Evolutionary conservation across 2,797 vertebrate genomes (phyloP), one percentile per base, ranked within the genome.

Genomic region (Pempheris klunzingeri): DNA sequence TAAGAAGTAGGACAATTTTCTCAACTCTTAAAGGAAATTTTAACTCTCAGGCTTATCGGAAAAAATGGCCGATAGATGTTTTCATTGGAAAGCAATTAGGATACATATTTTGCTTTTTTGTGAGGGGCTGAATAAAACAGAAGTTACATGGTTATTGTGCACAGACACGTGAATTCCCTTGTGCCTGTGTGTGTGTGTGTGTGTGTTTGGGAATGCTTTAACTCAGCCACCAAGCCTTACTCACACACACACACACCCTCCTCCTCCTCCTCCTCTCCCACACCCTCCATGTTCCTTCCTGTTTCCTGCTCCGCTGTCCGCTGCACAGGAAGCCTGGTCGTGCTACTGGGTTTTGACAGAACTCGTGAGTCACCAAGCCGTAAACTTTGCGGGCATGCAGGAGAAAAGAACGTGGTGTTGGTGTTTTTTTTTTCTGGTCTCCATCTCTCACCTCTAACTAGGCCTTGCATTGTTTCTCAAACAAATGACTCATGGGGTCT

Each of bases 231-330:
- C 46, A 41, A 71, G 34, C 63, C 63, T n/a, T 34, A 61, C 54
- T 32, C 61, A 61, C 77, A 55, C 78, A 54, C 54, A 54, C 54
- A 43, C 54, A 59, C 59, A 22, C 65, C 59, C 55, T 46, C n/a
- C 30, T 43, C 67, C 64, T 46, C 43, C 52, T 65, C 81, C 72
- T 66, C 76, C 72, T 72, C 74, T 78, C 79, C 83, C 85, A 84
- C 90, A 90, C 90, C 90, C 76, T 84, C 79, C 68, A 20, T 80
- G 83, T 93, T 90, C 91, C 90, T 94, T 95, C 92, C 93, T 93
- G 90, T 74, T 94, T 94, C 93, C 87, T 87, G 90, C 88, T 87
- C 87, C 69, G 85, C 81, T 93, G 91, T 92, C 90, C 87, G 4
- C 66, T 78, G 65, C 83, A 86, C 92, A 93, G 93, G 92, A 94